phyloP scores from a whole-genome alignment of 2,797 vertebrate species.

The Hemitrygon akajei region DNA sequence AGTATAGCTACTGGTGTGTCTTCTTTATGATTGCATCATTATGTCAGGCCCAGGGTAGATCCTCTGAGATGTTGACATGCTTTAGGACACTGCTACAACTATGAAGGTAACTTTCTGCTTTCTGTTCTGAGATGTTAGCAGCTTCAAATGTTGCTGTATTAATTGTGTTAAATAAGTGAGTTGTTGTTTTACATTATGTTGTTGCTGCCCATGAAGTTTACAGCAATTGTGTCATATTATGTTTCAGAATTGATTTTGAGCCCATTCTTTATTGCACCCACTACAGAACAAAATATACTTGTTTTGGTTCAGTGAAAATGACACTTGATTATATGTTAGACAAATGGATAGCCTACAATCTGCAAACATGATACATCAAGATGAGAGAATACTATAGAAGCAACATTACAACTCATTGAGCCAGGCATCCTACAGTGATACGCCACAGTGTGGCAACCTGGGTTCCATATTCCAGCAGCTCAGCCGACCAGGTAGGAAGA shows the following conservation, averaged over 20 bases:
- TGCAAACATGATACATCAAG: background rate
- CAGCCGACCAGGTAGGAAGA: background rate
- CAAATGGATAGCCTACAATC: background rate
- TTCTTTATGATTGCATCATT: no score
- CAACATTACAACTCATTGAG: background rate
- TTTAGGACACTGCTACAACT: no score
- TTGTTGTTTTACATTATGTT: background rate
- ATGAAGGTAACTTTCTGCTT: no score
- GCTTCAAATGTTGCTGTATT: no score
- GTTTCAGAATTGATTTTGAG: background rate
- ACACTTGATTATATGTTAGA: conserved; percentile 13
- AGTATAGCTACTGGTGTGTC: no score
- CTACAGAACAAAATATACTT: background rate
- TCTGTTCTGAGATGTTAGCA: no score
- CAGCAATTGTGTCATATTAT: background rate
- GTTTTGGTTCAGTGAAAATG: background rate
- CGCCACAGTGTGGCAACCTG: no score
- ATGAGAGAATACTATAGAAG: background rate
- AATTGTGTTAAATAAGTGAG: no score
- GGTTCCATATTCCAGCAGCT: background rate
- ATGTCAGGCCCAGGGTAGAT: no score
- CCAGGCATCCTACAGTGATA: background rate
- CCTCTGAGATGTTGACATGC: no score
- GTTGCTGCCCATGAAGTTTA: background rate
- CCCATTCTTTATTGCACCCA: background rate